Evolutionary conservation across 2,113 vertebrate genomes (phyloP).

Genomic region (Perca fluviatilis): DNA sequence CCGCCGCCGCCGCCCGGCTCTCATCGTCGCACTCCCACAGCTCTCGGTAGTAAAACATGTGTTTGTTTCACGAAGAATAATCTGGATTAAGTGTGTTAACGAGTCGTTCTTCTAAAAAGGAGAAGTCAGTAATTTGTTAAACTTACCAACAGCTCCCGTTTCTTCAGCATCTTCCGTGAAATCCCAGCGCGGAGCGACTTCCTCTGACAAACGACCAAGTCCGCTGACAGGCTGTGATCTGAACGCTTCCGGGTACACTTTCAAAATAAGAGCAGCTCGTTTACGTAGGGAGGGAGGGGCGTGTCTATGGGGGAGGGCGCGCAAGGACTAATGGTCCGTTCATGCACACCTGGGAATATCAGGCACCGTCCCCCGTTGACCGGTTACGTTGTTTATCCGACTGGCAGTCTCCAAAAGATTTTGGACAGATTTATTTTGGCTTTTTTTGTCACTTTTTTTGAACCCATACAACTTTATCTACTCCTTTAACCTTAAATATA

Average conservation of each 20-base stretch:
- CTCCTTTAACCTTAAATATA: no score
- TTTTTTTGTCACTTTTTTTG: no score
- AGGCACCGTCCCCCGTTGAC: no score
- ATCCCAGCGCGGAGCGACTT: constrained; percentile 36
- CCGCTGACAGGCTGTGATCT: background rate
- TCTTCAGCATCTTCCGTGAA: constrained; percentile 86
- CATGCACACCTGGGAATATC: no score
- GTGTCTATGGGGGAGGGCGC: no score
- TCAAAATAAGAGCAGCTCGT: constrained; percentile 35
- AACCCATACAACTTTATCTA: no score
- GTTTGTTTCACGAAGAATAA: rapidly evolving
- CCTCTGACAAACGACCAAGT: background rate
- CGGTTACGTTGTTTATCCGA: no score
- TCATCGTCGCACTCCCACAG: background rate
- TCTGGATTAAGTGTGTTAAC: rapidly evolving
- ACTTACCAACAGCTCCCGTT: constrained; percentile 83
- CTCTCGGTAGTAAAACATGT: background rate
- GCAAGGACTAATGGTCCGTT: no score
- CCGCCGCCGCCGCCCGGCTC: background rate
- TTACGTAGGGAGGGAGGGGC: background rate
- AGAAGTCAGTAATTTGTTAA: constrained; percentile 15
- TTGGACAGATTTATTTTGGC: no score
- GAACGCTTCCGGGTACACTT: background rate
- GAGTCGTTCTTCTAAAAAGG: rapidly evolving
- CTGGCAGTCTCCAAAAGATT: no score